These are phyloP conservation scores for Pterophyllum scalare DNA, from an alignment of 2,113 vertebrate genomes.

Conservation along the genomic window DNA sequence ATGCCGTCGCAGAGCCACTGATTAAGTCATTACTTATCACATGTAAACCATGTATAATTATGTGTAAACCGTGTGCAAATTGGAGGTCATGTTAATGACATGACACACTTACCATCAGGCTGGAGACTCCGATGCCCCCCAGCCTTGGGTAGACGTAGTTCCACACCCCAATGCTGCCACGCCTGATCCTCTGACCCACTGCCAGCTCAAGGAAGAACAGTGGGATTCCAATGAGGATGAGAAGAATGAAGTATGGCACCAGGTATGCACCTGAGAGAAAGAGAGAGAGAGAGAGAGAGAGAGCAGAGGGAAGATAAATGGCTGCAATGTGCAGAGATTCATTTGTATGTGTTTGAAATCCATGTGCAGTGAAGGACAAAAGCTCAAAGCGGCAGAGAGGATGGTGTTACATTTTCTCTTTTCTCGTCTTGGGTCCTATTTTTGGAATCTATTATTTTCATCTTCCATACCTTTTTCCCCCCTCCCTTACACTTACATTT, in stretches of 20 bases:
- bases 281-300: constrained; percentile 29
- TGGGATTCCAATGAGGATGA: constrained; percentile 95
- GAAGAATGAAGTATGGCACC: constrained; percentile 93
- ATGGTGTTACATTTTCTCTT: not conserved
- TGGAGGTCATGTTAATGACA: not conserved
- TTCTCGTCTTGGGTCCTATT: constrained; percentile 9
- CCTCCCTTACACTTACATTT: not conserved
- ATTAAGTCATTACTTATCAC: not conserved
- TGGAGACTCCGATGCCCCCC: constrained; percentile 95
- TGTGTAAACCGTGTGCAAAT: not conserved
- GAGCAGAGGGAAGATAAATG: not conserved
- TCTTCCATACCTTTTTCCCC: not conserved
- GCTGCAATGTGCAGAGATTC: not conserved
- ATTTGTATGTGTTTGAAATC: constrained; percentile 1
- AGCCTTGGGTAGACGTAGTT: constrained; percentile 94
- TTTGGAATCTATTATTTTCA: constrained; percentile 8
- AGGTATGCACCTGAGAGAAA: constrained; percentile 90
- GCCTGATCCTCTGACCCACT: constrained; percentile 93
- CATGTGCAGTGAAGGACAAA: not conserved
- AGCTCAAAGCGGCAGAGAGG: constrained; percentile 6
- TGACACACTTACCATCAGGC: constrained; percentile 87
- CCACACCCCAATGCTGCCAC: constrained; percentile 97
- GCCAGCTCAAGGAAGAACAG: constrained; percentile 98
- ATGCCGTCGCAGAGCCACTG: not conserved
- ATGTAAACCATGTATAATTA: not conserved